Base-by-base conservation (phyloP, 2,888 invertebrate genomes). In the Clitarchus hookeri region DNA sequence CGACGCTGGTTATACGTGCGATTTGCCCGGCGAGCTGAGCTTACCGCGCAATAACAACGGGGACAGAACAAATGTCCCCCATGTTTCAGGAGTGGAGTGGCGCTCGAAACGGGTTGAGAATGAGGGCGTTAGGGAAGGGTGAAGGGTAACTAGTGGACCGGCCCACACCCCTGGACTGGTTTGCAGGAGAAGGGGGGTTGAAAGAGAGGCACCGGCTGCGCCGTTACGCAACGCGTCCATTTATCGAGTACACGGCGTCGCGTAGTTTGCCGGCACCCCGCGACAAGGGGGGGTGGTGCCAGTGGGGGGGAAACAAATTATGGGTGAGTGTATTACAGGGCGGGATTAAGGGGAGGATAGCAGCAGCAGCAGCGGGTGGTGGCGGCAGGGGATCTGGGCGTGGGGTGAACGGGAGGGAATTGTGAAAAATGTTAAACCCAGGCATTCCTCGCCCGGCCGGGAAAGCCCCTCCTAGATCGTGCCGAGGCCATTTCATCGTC, bases 211-310 rank as follows among this genome's bases (percentile, higher is more conserved):
- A 65, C 65, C 65, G 65, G 65, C 65, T 65, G 65, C n/a, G 65
- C 65, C 65, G 65, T 65, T 65, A 65, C 65, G 65, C n/a, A 65
- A 65, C 65, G 65, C n/a, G 65, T 65, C 65, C n/a, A 65, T 65
- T 65, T 65, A 19, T 65, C 65, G 65, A 65, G 65, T 65, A 65
- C 65, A n/a, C 65, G n/a, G 23, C 65, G 65, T 65, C 19, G 23
- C 65, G 65, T 65, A 65, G 65, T n/a, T 65, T 65, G 13, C 11
- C 65, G 65, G 65, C 11, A n/a, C n/a, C 19, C 16, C 11, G 65
- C 16, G 16, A 65, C 6, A 19, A 19, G 65, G 3, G 65, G 8
- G 2, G n/a, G 65, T 6, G 65, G n/a, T n/a, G 19, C 11, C 0
- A n/a, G 65, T 9, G 8, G 0, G 65, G 0, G 65, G 19, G 65